Evolutionary conservation across 2,797 vertebrate species (phyloP), one percentile per base, ranked within the genome.

Genomic region (Sitta carolinensis): DNA sequence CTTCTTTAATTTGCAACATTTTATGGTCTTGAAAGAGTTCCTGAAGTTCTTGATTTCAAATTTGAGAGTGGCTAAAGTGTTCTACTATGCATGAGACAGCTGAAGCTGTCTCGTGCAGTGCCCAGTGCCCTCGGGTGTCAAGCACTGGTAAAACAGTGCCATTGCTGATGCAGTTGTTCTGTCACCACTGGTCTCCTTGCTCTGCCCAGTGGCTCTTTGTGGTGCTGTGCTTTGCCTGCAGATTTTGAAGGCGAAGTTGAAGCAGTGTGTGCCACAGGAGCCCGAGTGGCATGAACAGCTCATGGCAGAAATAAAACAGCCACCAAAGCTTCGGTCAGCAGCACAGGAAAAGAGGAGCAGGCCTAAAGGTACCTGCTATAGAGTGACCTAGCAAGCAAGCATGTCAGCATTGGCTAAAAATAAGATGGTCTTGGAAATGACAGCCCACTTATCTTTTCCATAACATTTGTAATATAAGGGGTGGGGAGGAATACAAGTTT

Each of bases 291-390:
- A 97, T 8, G 95, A 98, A n/a, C 92, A 93, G 32, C 92, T 98
- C 36, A 96, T 95, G 97, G 95, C 70, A 42, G 97, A 97, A 96
- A 89, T 97, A 48, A 97, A 97, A 67, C 95, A 20, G 11, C 73
- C 86, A 10, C 90, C 57, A 7, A 95, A 87, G 8, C 74, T 95
- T 63, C 30, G 3, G 21, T 3, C 76, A 67, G 34, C 64, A 78
- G 55, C 42, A 75, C 64, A 42, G 40, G 85, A 59, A 58, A 70
- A 68, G 21, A 36, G 50, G 19, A 87, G 63, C 36, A 74, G 62
- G 34, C 42, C 48, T 38, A 89, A 83, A 94, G 95, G 96, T 97
- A 95, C 27, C 8, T 63, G 34, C 51, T 68, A 15, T 5, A 12
- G 50, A 66, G 36, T 40, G 47, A 63, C 48, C 21, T 73, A 42